Base-by-base conservation (phyloP, 2,888 invertebrate genomes). In the Spisula solida region DNA sequence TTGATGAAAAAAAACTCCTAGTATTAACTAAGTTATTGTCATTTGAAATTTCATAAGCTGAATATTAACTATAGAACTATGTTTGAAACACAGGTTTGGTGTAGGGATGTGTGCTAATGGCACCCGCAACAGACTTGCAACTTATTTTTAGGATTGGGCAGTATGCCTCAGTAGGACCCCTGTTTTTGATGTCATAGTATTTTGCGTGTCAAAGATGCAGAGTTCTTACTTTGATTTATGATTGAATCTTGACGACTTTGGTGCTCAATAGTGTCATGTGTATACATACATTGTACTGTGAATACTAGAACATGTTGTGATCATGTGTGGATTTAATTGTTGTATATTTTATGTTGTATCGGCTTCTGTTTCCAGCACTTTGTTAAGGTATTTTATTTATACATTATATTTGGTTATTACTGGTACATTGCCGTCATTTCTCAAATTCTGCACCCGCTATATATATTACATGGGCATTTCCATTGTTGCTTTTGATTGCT, bases 261-360 rank as follows among this genome's bases (percentile, higher is more conserved):
- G 60, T 66, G 60, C 60, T 66, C 60, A 25, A 25, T 41, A 25
- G 60, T 66, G 25, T 66, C 25, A 25, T 66, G 20, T 66, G 60
- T 66, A 8, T 12, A 66, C n/a, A n/a, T n/a, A n/a, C n/a, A n/a
- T n/a, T n/a, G n/a, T 66, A 25, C 20, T 25, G 25, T 66, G 60
- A 25, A 66, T 66, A n/a, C 25, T n/a, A 25, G 12, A 56, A 56
- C 56, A 51, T 25, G 55, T 66, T 66, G 10, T 66, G n/a, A 6
- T 66, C n/a, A 66, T 66, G 25, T 41, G 25, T 66, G n/a, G 20
- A 25, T 66, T 66, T 10, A 66, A n/a, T n/a, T 66, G 25, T 66
- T 66, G 60, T 66, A 66, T 66, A 66, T 66, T 66, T 66, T 66
- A 25, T 66, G 25, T 66, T 66, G 60, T 66, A 66, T 6, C 10